Base-by-base conservation (phyloP, 2,113 vertebrate species). In the Xenus cinereus region DNA sequence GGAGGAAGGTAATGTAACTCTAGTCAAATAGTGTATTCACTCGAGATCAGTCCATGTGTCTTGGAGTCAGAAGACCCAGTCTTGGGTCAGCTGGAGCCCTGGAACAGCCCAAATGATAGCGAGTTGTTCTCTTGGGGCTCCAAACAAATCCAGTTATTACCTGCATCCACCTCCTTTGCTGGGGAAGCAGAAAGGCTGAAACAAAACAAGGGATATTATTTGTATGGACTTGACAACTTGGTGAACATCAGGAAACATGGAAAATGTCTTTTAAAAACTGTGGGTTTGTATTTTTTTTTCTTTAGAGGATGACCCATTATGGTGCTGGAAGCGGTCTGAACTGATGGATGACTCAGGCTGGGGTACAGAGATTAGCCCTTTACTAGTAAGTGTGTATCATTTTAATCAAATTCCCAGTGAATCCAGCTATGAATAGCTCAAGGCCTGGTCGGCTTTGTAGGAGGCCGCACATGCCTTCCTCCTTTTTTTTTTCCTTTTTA, bases 371-470 rank as follows among this genome's bases (percentile, higher is more conserved):
- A 50, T 43, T 10, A 73, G n/a, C 57, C 26, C 60, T 90, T 68
- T 14, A 9, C 43, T 37, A n/a, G 37, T 15, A 43, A 48, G 20
- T 59, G 17, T 1, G 1, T 6, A 3, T 4, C 10, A 4, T 18
- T 79, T 27, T 2, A 7, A 48, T 9, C 27, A 21, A 53, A 56
- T 76, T 67, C 37, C 69, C 57, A 21, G 12, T 5, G 50, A 6
- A 33, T 33, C 64, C 54, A 74, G 48, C 62, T 22, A 1, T 2
- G 7, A 59, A 14, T 3, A 82, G 62, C 77, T 59, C 56, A 63
- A 39, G 69, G 32, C 17, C 71, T 41, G 53, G 1, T 37, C 37
- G 37, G 63, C 84, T 48, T 28, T 12, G 60, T 7, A 4, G 17
- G 16, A 80, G 27, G 7, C 71, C 57, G 30, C 56, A 35, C 14